These are phyloP conservation scores for Arizona elegans DNA, from an alignment of 2,113 vertebrate species.

Conservation along the genomic window DNA sequence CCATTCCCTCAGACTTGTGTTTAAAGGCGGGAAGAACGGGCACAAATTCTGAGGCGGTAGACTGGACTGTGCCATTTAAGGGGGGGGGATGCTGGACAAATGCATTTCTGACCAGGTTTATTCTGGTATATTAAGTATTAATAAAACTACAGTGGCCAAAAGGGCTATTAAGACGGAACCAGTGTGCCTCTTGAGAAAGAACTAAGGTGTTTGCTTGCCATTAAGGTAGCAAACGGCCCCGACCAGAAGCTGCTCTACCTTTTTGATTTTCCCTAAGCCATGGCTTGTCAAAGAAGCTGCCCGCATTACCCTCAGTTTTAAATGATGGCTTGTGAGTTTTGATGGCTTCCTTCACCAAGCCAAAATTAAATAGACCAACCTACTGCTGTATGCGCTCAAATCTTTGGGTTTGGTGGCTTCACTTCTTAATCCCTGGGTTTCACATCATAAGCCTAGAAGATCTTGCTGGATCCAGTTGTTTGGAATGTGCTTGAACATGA, in stretches of 20 bases:
- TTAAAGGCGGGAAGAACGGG: not conserved
- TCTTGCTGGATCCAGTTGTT: not conserved
- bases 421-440: not conserved
- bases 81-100: not conserved
- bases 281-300: not conserved
- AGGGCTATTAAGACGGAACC: not conserved
- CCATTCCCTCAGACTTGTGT: not conserved
- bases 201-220: not conserved
- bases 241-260: not conserved
- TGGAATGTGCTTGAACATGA: not conserved
- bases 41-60: not conserved
- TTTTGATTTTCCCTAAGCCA: not conserved
- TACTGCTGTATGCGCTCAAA: not conserved
- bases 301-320: not conserved
- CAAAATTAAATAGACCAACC: not conserved
- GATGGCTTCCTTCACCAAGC: not conserved
- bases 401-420: not conserved
- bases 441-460: not conserved
- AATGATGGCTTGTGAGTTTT: not conserved
- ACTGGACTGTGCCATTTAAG: not conserved
- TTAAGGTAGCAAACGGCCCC: not conserved
- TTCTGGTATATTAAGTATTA: not conserved
- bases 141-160: not conserved
- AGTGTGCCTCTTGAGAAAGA: not conserved
- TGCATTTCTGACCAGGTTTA: not conserved